A percentile compares a stretch with the other conserved stretches of the same genome.
Conservation (phyloP, 2,797 vertebrate genomes). For the Ptychobarbus kaznakovi region DNA sequence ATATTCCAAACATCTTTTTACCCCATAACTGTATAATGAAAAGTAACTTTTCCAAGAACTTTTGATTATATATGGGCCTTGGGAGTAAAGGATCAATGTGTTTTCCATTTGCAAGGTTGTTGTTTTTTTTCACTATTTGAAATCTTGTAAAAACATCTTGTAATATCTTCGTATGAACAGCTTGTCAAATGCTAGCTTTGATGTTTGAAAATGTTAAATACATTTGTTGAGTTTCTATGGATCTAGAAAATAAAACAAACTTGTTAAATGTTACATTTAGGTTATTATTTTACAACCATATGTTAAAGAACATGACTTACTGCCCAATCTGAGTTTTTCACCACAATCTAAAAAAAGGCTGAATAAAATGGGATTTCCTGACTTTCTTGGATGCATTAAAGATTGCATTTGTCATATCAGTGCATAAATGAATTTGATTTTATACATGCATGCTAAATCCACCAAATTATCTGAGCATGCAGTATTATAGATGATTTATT, state of each 20-base stretch:
- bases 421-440: not conserved
- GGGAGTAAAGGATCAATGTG: not conserved
- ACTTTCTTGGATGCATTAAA: not conserved
- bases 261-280: not conserved
- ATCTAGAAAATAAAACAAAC: not conserved
- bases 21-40: not conserved
- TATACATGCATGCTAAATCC: not conserved
- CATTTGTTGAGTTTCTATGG: not conserved
- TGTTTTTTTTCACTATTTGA: not conserved
- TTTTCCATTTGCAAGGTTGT: not conserved
- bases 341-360: not conserved
- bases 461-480: not conserved
- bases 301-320: not conserved
- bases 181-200: not conserved
- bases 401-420: not conserved
- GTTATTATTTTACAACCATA: not conserved
- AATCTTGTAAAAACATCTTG: not conserved
- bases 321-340: not conserved
- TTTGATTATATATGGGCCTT: not conserved
- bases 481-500: not conserved
- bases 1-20: not conserved
- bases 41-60: not conserved
- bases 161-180: not conserved
- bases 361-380: not conserved
- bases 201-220: not conserved